Evolutionary conservation across 2,113 vertebrate genomes (phyloP).

Genomic region (Prunella fulvescens): DNA sequence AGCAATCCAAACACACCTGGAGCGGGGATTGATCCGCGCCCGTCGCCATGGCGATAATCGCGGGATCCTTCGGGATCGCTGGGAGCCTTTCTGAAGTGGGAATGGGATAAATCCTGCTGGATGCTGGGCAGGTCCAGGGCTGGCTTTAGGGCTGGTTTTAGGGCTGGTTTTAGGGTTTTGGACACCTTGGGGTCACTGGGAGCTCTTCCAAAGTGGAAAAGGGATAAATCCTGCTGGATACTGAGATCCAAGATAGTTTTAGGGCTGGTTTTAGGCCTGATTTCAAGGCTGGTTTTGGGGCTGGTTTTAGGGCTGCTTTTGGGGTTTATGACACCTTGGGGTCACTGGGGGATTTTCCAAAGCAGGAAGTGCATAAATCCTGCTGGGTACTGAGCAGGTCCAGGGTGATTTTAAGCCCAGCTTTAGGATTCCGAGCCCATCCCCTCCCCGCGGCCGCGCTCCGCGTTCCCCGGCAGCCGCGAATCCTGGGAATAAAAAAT

Average conservation of each 20-base stretch:
- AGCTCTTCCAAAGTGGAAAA: rapidly evolving
- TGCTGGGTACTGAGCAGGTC: not conserved
- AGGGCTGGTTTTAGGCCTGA: too few relatives aligned
- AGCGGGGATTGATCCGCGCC: too few relatives aligned
- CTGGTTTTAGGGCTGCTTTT: not conserved
- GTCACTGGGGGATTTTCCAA: not conserved
- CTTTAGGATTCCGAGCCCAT: not conserved
- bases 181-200: rapidly evolving
- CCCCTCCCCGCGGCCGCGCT: not conserved
- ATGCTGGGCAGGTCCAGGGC: too few relatives aligned
- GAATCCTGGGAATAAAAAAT: not conserved
- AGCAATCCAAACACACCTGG: slow-evolving; percentile 24
- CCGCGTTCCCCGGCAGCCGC: slow-evolving; percentile 43
- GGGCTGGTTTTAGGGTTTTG: not conserved
- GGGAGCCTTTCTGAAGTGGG: too few relatives aligned
- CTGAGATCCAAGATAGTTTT: too few relatives aligned
- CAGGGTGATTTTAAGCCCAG: rapidly evolving
- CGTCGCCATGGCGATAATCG: slow-evolving; percentile 22
- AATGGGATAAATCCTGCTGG: not conserved
- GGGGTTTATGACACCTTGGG: not conserved
- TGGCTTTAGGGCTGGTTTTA: not conserved
- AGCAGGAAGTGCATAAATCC: rapidly evolving
- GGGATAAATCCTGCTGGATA: not conserved
- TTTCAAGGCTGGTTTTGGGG: not conserved
- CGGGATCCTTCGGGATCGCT: not conserved